Base-by-base conservation (phyloP, 2,113 vertebrate genomes). In the Mohoua ochrocephala region DNA sequence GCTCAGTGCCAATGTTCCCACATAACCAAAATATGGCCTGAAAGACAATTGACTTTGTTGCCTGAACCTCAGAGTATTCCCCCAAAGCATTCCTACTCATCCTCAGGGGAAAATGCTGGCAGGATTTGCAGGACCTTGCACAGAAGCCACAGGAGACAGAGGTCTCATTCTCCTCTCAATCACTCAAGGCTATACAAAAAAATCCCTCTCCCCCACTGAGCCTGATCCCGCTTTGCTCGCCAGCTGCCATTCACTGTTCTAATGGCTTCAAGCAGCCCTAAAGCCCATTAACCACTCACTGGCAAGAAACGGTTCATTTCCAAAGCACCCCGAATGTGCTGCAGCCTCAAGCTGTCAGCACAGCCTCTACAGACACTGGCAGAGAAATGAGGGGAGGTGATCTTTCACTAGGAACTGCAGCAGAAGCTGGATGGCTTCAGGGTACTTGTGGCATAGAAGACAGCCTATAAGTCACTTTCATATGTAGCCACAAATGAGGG, bases 11-110 rank as follows among this genome's bases (percentile, higher is more conserved):
- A 81, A 52, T 28, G 44, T 44, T 31, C 60, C 10, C 70, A 59
- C 10, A 31, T 27, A 91, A 52, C 24, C 42, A 81, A 81, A 89
- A 49, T 37, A 65, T 0, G 3, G 41, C n/a, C 69, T 68, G 69
- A 91, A 82, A 89, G 41, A 47, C 64, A 82, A 54, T 24, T 78
- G 52, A 79, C 56, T 89, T 78, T 87, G 65, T 20, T 56, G 81
- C 27, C 41, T 30, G 31, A 78, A 64, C 12, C 57, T 84, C 60
- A 59, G 60, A 78, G 57, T 31, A 63, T 49, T 84, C 7, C 52
- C 30, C 54, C 30, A 63, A n/a, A 78, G 37, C 28, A 67, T 41
- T 82, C 31, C 84, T 67, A 63, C 54, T 20, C 68, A 69, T 77
- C 71, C 30, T 64, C 24, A 35, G 18, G 52, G n/a, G 35, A 35